Percentiles rank a stretch among this genome's conserved stretches.
phyloP scores from a whole-genome alignment of 2,797 vertebrate genomes.

The Synanceia verrucosa region DNA sequence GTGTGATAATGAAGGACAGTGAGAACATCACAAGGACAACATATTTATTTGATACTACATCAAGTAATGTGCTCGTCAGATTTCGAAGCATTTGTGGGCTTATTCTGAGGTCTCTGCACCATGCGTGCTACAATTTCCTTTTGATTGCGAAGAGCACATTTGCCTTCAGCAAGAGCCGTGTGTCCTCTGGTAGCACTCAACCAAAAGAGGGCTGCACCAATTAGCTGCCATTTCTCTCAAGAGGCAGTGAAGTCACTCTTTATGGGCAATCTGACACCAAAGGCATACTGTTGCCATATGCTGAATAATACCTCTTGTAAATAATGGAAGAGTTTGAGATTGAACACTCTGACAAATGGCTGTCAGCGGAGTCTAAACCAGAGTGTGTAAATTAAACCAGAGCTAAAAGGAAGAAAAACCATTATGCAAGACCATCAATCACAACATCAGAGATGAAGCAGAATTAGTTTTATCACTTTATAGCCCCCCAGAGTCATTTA shows the following conservation, averaged over 20 bases:
- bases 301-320: constrained; percentile 73
- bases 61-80: constrained; percentile 64
- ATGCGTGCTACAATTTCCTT: constrained; percentile 70
- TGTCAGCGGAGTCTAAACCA: constrained; percentile 55
- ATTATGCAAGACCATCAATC: constrained; percentile 58
- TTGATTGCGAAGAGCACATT: constrained; percentile 78
- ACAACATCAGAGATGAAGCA: constrained; percentile 45
- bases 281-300: constrained; percentile 76
- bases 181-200: constrained; percentile 73
- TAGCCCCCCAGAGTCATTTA: constrained; percentile 54
- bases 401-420: constrained; percentile 32
- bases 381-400: constrained; percentile 60
- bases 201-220: constrained; percentile 75
- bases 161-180: constrained; percentile 62
- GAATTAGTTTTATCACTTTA: constrained; percentile 64
- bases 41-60: constrained; percentile 46
- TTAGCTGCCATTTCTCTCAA: constrained; percentile 81
- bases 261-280: constrained; percentile 74
- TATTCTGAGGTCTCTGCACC: constrained; percentile 68
- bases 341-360: constrained; percentile 61
- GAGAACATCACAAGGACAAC: constrained; percentile 47
- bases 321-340: constrained; percentile 71
- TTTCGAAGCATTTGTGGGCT: constrained; percentile 44
- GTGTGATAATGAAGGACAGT: constrained; percentile 41
- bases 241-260: constrained; percentile 77